Percentiles rank a stretch among this genome's conserved stretches.
These are phyloP conservation scores for Sesamia inferens DNA, from an alignment of 2,888 invertebrate genomes.

Conservation along the genomic window DNA sequence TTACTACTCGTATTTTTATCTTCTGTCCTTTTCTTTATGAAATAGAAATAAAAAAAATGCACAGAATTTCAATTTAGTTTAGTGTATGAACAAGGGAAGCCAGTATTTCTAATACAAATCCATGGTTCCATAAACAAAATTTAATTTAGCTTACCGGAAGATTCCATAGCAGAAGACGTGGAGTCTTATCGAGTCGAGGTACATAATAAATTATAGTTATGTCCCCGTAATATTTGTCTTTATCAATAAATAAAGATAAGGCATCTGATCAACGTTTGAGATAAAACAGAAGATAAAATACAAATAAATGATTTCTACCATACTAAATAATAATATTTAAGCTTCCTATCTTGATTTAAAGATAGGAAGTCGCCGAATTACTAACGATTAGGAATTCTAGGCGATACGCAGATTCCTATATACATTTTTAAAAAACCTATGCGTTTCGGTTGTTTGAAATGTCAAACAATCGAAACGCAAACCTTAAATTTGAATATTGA, in stretches of 20 bases:
- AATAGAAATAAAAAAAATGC: too few relatives aligned
- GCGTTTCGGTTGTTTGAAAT: neutral
- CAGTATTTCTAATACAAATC: neutral
- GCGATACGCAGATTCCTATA: neutral
- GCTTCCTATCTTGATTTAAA: conserved; percentile 41
- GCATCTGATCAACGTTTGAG: conserved; percentile 49
- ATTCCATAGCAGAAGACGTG: conserved; percentile 47
- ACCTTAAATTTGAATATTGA: too few relatives aligned
- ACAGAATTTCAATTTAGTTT: too few relatives aligned
- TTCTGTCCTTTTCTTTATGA: too few relatives aligned
- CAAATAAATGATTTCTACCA: conserved; percentile 24
- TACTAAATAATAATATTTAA: conserved; percentile 38
- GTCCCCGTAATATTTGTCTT: conserved; percentile 39
- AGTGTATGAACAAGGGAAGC: too few relatives aligned
- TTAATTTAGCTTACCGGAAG: conserved; percentile 46
- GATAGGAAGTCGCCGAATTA: conserved; percentile 23
- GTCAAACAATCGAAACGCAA: too few relatives aligned
- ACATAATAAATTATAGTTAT: conserved; percentile 30
- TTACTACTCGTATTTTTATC: too few relatives aligned
- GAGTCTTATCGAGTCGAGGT: conserved; percentile 22
- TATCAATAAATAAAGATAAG: conserved; percentile 57
- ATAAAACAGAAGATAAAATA: conserved; percentile 50
- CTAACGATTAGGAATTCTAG: conserved; percentile 7
- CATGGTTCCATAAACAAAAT: neutral
- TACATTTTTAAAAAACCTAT: neutral